phyloP scores from a whole-genome alignment of 2,888 invertebrate species.

The Silvanus unidentatus region DNA sequence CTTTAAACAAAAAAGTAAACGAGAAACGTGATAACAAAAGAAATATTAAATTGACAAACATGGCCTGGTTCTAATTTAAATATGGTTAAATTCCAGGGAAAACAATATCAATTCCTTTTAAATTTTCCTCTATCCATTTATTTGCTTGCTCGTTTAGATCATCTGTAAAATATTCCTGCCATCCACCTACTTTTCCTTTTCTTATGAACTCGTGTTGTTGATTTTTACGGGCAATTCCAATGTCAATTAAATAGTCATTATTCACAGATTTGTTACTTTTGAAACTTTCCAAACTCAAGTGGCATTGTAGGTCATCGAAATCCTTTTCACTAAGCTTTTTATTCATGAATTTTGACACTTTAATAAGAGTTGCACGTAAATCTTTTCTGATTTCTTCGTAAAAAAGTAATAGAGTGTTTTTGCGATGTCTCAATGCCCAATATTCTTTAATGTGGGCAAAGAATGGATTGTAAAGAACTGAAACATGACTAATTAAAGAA shows the following conservation, averaged over 20 bases:
- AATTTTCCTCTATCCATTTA: constrained; percentile 9
- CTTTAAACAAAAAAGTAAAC: too few relatives aligned
- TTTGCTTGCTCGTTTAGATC: constrained; percentile 2
- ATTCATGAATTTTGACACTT: constrained; percentile 56
- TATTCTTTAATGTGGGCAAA: constrained; percentile 70
- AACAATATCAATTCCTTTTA: constrained; percentile 1
- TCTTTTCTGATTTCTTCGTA: constrained; percentile 69
- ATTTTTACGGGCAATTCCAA: constrained; percentile 34
- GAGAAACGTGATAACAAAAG: too few relatives aligned
- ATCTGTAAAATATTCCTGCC: constrained; percentile 8
- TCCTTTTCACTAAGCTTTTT: constrained; percentile 54
- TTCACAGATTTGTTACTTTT: constrained; percentile 76
- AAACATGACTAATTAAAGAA: constrained; percentile 4
- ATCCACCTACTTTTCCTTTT: constrained; percentile 54
- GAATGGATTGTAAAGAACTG: constrained; percentile 50
- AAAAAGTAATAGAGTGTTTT: constrained; percentile 65
- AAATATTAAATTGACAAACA: too few relatives aligned
- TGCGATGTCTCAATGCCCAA: constrained; percentile 55
- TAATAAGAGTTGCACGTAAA: constrained; percentile 51
- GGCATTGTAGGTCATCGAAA: constrained; percentile 55
- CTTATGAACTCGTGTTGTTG: constrained; percentile 60
- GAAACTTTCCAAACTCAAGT: constrained; percentile 74
- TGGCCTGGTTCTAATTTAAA: too few relatives aligned
- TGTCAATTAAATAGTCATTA: constrained; percentile 40
- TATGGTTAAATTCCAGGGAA: not conserved